Percentiles rank a stretch among this genome's conserved stretches.
phyloP scores from a whole-genome alignment of 2,888 invertebrate species.

The Drosophila nr. perissopoda region DNA sequence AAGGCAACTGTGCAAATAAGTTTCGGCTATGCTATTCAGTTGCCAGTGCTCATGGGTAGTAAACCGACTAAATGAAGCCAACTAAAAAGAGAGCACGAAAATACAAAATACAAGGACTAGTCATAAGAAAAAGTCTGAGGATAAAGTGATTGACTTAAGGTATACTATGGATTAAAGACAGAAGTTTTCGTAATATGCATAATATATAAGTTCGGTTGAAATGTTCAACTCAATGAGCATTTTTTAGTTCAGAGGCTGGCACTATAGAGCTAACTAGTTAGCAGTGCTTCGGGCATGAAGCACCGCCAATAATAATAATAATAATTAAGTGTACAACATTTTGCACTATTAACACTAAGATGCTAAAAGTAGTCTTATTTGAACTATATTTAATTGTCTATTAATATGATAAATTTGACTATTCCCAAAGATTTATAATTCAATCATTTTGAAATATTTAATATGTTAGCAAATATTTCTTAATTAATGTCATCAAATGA shows the following conservation, averaged over 20 bases:
- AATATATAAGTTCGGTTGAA: too few relatives aligned
- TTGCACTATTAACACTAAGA: background rate
- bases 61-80: slow-evolving; percentile 3
- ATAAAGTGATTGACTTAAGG: background rate
- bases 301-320: background rate
- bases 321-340: background rate
- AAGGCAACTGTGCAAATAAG: slow-evolving; percentile 11
- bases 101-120: background rate
- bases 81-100: background rate
- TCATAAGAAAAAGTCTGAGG: background rate
- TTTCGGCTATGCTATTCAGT: slow-evolving; percentile 18
- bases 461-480: background rate
- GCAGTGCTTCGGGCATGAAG: background rate
- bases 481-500: too few relatives aligned
- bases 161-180: background rate
- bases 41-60: background rate
- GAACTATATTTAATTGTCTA: too few relatives aligned
- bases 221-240: background rate
- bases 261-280: background rate
- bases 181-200: background rate
- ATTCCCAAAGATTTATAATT: background rate
- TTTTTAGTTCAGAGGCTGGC: background rate
- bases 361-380: background rate
- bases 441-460: background rate
- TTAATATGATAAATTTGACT: too few relatives aligned